Conservation (phyloP, 2,113 vertebrate genomes). For the Syngnathus typhle region DNA sequence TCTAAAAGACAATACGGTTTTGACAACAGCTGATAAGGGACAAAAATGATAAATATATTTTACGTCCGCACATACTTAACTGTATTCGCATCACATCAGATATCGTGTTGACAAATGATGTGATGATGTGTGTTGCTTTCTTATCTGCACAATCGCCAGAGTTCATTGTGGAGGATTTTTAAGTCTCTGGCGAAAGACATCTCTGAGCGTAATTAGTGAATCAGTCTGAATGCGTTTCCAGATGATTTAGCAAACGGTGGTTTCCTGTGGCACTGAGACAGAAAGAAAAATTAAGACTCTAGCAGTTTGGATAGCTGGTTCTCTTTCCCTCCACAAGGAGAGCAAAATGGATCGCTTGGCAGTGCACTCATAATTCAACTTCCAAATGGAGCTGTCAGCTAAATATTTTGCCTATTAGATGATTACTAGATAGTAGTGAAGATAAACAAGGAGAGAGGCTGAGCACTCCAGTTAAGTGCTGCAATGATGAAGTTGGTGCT, state of each 20-base stretch:
- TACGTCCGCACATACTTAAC: conserved; percentile 35
- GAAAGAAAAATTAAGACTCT: conserved; percentile 66
- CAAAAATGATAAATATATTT: conserved; percentile 43
- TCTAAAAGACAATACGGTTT: conserved; percentile 43
- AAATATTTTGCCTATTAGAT: conserved; percentile 80
- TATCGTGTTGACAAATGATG: conserved; percentile 37
- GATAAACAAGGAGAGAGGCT: conserved; percentile 64
- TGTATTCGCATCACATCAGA: conserved; percentile 41
- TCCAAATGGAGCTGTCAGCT: conserved; percentile 74
- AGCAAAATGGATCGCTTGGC: conserved; percentile 65
- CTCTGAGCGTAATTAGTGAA: conserved; percentile 67
- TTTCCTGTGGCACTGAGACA: conserved; percentile 71
- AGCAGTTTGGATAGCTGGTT: conserved; percentile 67
- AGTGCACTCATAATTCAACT: conserved; percentile 69
- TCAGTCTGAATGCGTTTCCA: conserved; percentile 70
- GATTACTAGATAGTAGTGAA: conserved; percentile 67
- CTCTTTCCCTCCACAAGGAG: conserved; percentile 53
- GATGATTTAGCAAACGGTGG: conserved; percentile 68
- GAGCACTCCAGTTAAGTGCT: conserved; percentile 66
- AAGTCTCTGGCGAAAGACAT: conserved; percentile 60
- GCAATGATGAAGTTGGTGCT: conserved; percentile 49
- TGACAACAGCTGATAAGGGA: conserved; percentile 57
- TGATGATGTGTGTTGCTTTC: conserved; percentile 35
- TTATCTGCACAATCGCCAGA: conserved; percentile 27
- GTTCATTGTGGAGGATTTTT: conserved; percentile 61